These are phyloP conservation scores for Siniperca scherzeri DNA, from an alignment of 2,797 vertebrate genomes.

Conservation along the genomic window DNA sequence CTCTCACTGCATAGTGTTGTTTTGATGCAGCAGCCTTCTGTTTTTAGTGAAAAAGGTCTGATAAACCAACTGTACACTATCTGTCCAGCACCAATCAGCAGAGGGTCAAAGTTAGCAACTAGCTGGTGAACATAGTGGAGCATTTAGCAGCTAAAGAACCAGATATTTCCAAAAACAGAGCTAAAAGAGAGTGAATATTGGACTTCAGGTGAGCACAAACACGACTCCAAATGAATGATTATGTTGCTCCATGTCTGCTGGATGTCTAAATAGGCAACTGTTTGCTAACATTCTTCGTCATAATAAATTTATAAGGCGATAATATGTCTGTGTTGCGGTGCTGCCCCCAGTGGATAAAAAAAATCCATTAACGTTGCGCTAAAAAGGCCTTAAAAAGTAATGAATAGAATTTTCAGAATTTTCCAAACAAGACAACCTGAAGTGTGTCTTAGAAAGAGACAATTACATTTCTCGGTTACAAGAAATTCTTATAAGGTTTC, in stretches of 20 bases:
- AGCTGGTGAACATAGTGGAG: background rate
- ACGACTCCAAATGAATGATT: background rate
- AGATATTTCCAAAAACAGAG: background rate
- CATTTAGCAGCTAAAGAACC: background rate
- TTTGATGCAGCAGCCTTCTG: background rate
- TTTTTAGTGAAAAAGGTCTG: background rate
- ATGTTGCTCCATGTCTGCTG: background rate
- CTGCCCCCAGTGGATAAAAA: too few relatives aligned
- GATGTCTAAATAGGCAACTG: background rate
- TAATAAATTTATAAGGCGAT: background rate
- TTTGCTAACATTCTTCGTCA: background rate
- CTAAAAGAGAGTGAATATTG: constrained; percentile 2
- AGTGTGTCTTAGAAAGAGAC: background rate
- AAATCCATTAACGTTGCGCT: background rate
- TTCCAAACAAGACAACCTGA: background rate
- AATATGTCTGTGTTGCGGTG: background rate
- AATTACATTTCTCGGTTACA: background rate
- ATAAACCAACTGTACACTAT: background rate
- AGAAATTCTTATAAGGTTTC: background rate
- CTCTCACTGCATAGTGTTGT: background rate
- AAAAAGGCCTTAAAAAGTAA: background rate
- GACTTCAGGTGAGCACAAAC: background rate
- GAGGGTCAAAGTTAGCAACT: background rate
- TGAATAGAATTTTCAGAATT: background rate
- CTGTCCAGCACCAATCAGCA: background rate